Evolutionary conservation across 2,113 vertebrate genomes (phyloP).

Genomic region (Peucedramus taeniatus): DNA sequence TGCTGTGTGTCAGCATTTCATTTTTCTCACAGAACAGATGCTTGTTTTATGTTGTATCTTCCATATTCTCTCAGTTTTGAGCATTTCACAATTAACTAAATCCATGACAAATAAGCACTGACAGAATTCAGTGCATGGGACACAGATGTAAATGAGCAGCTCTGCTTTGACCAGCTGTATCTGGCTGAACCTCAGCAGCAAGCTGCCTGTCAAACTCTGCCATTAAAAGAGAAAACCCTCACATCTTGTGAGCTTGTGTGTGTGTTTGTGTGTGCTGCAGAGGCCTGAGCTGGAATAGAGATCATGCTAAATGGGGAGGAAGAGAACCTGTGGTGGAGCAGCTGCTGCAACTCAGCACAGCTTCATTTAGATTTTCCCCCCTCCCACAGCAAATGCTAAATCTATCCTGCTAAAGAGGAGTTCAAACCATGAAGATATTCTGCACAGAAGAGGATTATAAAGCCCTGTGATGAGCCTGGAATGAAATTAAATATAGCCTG

Average conservation of each 20-base stretch:
- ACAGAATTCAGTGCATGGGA: not conserved
- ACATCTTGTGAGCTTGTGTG: not conserved
- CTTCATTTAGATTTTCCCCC: not conserved
- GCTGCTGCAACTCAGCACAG: not conserved
- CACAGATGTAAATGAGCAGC: conserved; percentile 12
- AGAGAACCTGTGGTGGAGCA: not conserved
- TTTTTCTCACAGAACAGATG: not conserved
- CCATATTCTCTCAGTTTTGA: not conserved
- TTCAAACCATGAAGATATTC: not conserved
- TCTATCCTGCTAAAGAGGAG: not conserved
- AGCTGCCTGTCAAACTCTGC: not conserved
- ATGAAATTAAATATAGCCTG: conserved; percentile 30
- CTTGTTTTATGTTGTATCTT: not conserved
- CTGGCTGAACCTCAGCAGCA: not conserved
- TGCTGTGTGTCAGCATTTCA: conserved; percentile 21
- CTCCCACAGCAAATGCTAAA: conserved; percentile 13
- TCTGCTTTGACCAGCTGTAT: not conserved
- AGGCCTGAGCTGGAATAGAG: not conserved
- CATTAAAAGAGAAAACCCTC: not conserved
- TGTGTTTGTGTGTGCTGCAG: not conserved
- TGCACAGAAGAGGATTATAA: conserved; percentile 4
- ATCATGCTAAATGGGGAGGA: not conserved
- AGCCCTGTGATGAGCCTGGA: not conserved
- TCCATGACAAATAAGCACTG: conserved; percentile 1
- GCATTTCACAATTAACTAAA: conserved; percentile 20